A percentile compares a stretch with the other conserved stretches of the same genome.
phyloP scores from a whole-genome alignment of 2,113 vertebrate genomes.

The Scartelaos histophorus region DNA sequence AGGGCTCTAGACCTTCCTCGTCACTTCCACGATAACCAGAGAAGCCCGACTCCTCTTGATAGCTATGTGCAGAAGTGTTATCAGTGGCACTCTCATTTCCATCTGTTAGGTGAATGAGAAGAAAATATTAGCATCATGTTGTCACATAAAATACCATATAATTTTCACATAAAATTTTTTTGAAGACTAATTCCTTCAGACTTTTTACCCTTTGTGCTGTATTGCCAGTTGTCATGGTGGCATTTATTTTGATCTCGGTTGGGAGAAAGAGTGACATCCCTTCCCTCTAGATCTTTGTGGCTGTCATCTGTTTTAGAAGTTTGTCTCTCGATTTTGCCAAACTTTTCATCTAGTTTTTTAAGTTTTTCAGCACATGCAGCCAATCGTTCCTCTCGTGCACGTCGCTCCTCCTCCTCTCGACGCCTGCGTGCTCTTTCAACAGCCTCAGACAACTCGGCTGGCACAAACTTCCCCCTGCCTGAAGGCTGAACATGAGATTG shows the following conservation, averaged over 20 bases:
- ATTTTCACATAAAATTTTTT: too few species aligned
- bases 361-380: constrained; percentile 96
- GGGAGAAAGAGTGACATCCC: constrained; percentile 72
- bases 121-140: neutral
- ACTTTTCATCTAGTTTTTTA: constrained; percentile 95
- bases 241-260: constrained; percentile 71
- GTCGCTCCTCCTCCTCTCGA: constrained; percentile 92
- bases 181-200: neutral
- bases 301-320: constrained; percentile 77
- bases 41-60: constrained; percentile 79
- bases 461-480: constrained; percentile 85
- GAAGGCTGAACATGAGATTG: constrained; percentile 72
- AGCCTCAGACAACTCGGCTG: constrained; percentile 91
- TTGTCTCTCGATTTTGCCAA: constrained; percentile 84
- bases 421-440: constrained; percentile 90
- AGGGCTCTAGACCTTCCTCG: constrained; percentile 81
- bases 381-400: constrained; percentile 89
- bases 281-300: constrained; percentile 73
- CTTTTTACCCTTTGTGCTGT: constrained; percentile 80
- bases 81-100: constrained; percentile 69
- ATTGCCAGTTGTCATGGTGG: constrained; percentile 79
- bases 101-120: constrained; percentile 39
- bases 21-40: constrained; percentile 80
- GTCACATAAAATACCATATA: neutral
- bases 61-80: constrained; percentile 71